Conservation (phyloP, 1,140 invertebrate genomes). For the Laupala kohalensis region DNA sequence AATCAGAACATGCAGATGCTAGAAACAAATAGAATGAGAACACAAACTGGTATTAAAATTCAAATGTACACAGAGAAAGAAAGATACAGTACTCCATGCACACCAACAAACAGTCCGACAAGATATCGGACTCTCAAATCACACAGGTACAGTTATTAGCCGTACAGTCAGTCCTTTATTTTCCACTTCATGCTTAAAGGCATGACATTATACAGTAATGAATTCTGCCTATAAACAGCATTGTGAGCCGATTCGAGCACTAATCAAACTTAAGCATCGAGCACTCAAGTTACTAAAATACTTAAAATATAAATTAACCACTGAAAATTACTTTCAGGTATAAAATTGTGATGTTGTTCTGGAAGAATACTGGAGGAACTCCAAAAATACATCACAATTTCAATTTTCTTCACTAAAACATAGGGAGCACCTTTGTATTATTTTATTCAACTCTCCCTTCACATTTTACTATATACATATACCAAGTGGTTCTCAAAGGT, state of each 20-base stretch:
- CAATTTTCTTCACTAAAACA: neutral
- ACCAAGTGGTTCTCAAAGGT: neutral
- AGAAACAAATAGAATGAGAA: neutral
- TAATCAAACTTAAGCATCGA: neutral
- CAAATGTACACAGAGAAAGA: neutral
- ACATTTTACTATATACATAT: neutral
- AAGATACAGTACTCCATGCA: neutral
- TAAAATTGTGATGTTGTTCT: neutral
- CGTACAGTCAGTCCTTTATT: neutral
- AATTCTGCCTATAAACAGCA: neutral
- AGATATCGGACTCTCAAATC: neutral
- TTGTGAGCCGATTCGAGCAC: neutral
- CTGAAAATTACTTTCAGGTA: neutral
- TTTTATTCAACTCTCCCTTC: neutral
- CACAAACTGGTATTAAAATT: neutral
- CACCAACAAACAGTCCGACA: neutral
- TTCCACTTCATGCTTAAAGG: neutral
- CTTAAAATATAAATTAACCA: neutral
- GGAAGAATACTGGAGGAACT: neutral
- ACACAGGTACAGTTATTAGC: neutral
- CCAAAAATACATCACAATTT: neutral
- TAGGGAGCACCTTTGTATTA: neutral
- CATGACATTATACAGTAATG: neutral
- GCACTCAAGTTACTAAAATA: neutral
- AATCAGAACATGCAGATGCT: too few relatives aligned